These are phyloP conservation scores for Stichodactyla mertensii DNA, from an alignment of 64 coral and sea anemone species.

Conservation along the genomic window DNA sequence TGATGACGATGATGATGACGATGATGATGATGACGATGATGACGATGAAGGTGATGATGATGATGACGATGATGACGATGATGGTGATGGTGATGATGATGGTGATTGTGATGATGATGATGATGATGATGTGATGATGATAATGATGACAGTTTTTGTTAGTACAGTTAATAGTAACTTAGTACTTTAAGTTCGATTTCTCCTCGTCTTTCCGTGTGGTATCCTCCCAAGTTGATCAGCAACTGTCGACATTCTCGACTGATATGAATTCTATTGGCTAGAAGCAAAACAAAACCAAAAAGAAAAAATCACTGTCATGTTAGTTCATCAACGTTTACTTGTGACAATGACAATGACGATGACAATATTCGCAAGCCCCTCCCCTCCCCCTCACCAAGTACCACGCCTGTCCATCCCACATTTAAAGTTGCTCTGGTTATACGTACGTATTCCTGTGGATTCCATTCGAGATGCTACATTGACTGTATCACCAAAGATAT, in stretches of 20 bases:
- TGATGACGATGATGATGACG: background rate
- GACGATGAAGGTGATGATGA: background rate
- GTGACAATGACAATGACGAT: too few relatives aligned
- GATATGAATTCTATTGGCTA: constrained; percentile 80
- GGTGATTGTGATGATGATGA: background rate
- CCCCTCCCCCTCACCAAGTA: too few relatives aligned
- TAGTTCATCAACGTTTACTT: too few relatives aligned
- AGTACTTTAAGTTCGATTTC: constrained; percentile 78
- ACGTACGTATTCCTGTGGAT: constrained; percentile 70
- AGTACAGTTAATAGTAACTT: background rate
- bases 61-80: background rate
- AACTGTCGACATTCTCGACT: constrained; percentile 53
- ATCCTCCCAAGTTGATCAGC: constrained; percentile 74
- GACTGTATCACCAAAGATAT: constrained; percentile 92
- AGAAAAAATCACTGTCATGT: background rate
- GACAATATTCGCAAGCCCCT: too few relatives aligned
- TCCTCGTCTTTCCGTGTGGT: constrained; percentile 69
- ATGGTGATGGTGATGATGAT: background rate
- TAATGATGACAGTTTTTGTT: background rate
- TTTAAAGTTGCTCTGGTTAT: background rate
- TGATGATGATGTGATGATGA: background rate
- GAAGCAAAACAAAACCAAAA: constrained; percentile 1
- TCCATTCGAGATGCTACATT: constrained; percentile 90
- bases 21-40: background rate
- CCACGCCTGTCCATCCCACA: too few relatives aligned